Base-by-base conservation (phyloP, 1,140 invertebrate species). In the Drosophila nasuta region DNA sequence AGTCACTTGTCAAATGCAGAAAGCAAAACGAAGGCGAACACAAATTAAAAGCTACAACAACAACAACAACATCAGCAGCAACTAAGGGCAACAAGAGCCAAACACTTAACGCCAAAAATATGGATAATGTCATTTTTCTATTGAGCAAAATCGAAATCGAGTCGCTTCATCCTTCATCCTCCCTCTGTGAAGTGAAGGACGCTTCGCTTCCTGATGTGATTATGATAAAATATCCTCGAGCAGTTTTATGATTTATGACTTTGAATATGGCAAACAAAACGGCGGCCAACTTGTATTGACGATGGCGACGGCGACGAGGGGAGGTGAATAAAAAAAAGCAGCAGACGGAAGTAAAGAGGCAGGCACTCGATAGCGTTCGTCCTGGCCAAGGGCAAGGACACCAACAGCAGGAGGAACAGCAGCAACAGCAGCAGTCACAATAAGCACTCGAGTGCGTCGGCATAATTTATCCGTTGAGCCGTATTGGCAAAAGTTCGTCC, bases 141-240 rank as follows among this genome's bases (percentile, higher is more conserved):
- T 87, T 79, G 76, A 79, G 49, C 56, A 46, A 54, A 57, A 73
- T 72, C 60, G 68, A 69, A 73, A 46, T 56, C 17, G 62, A 58
- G 17, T 17, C 49, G 38, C 17, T 46, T 13, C 20, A 35, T 28
- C 57, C 25, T 30, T 38, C 20, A 25, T 10, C 2, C 60, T 8
- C 33, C 30, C 20, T 5, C 13, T 17, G 41, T 41, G 15, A 11
- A 63, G 10, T 56, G 63, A 65, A 65, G 63, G 63, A 59, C 67
- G 62, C 75, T 69, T 74, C 73, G 75, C 64, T 91, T 91, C 86
- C 82, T 91, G 89, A 91, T 91, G 90, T 86, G 85, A 89, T 91
- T 91, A 91, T 91, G 89, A 91, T 91, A 89, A 91, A 91, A 91
- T 91, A 91, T 91, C 85, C 89, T 91, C 77, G 75, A 91, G 89